Evolutionary conservation across 2,113 vertebrate genomes (phyloP), one percentile per base, ranked within the genome.

Genomic region (Oreochromis niloticus): DNA sequence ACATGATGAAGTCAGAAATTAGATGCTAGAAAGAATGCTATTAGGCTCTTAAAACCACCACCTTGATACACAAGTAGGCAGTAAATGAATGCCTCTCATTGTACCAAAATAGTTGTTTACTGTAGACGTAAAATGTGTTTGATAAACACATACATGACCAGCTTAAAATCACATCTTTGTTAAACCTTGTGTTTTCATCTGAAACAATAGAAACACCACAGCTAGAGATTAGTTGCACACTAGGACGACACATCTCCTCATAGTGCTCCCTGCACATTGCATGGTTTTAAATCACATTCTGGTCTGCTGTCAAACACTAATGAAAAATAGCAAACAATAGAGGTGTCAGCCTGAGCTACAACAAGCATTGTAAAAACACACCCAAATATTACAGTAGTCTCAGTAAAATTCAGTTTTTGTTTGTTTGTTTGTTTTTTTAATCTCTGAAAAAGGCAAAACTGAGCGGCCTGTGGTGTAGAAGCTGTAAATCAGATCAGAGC

Each of bases 401-500:
- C 3, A 63, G 41, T 22, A 43, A 6, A 57, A 82, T 43, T 27
- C 19, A 32, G 36, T 50, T 66, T 61, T 81, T 81, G n/a, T 55
- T 71, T 43, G 61, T 81, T 80, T 48, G 2, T 48, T 75, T 75
- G 41, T 57, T 68, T 80, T 83, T 84, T 66, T 22, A 85, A 66
- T 17, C n/a, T 8, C 27, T 19, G 30, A 61, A 61, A 68, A 80
- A 81, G 8, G 13, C 17, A 4, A 79, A 48, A 85, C 17, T 50
- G 27, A 54, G 7, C 84, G 41, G 24, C 10, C 16, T 75, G 39
- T 46, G 30, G 75, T 85, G 80, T 4, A 39, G 85, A 82, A 84
- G 86, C 8, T 71, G 91, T 91, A 95, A 94, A 92, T 93, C 89
- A 93, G 87, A 90, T 84, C 30, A 82, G 81, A 88, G 84, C 73